Conservation (phyloP, 2,113 vertebrate species). For the Perca flavescens region DNA sequence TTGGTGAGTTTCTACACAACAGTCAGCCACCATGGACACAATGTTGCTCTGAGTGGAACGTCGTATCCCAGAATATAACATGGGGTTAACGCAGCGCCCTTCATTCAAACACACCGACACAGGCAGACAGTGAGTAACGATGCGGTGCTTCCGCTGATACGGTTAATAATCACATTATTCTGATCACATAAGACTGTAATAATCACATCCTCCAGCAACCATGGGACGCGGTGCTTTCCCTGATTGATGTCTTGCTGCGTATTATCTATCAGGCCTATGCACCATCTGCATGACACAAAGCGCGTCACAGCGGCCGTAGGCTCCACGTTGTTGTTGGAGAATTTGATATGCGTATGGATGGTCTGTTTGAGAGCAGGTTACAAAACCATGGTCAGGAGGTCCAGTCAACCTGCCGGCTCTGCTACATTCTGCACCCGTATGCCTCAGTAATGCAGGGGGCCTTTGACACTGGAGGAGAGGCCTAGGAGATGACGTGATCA, state of each 20-base stretch:
- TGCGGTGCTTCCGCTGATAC: conserved; percentile 45
- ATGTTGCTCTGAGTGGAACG: conserved; percentile 10
- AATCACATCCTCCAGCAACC: conserved; percentile 47
- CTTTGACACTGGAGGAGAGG: conserved; percentile 61
- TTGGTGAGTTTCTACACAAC: conserved; percentile 88
- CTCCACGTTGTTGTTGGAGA: conserved; percentile 56
- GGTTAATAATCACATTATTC: conserved; percentile 55
- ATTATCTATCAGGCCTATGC: conserved; percentile 74
- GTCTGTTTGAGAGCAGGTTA: conserved; percentile 53
- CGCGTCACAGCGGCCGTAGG: conserved; percentile 59
- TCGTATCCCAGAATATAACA: conserved; percentile 3
- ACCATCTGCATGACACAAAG: conserved; percentile 61
- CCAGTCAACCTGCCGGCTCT: conserved; percentile 24
- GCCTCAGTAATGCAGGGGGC: conserved; percentile 46
- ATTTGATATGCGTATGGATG: conserved; percentile 26
- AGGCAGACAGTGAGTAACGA: conserved; percentile 36
- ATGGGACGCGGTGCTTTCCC: conserved; percentile 22
- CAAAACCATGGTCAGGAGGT: conserved; percentile 57
- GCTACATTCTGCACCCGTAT: conserved; percentile 10
- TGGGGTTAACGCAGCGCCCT: conserved; percentile 61
- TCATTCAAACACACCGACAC: conserved; percentile 37
- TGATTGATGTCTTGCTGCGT: conserved; percentile 71
- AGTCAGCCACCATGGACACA: conserved; percentile 1
- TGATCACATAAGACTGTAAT: conserved; percentile 33
- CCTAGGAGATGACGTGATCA: conserved; percentile 66